Percentiles rank a stretch among this genome's conserved stretches.
These are phyloP conservation scores for Heteractis magnifica DNA, from an alignment of 92 coral and sea anemone species.

Conservation along the genomic window DNA sequence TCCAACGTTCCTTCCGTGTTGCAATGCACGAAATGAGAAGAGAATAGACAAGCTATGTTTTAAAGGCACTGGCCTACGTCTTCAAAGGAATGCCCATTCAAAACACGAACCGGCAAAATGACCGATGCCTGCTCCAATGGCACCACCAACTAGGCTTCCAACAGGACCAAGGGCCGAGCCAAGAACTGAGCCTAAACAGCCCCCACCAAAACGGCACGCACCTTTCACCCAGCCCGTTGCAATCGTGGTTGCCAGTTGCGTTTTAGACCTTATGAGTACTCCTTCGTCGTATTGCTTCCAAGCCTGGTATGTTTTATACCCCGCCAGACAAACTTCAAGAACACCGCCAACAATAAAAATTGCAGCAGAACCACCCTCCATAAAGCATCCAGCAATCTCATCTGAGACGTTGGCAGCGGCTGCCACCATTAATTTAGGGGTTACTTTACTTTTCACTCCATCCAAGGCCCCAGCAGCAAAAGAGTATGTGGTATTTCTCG, in stretches of 20 bases:
- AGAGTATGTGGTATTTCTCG: not conserved
- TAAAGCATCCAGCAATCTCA: not conserved
- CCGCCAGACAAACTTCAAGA: not conserved
- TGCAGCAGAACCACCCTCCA: not conserved
- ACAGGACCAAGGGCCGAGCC: not conserved
- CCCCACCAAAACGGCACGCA: not conserved
- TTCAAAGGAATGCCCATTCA: not conserved
- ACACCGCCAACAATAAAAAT: not conserved
- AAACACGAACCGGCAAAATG: not conserved
- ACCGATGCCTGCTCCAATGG: conserved; percentile 9
- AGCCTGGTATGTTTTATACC: not conserved
- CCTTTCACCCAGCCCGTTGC: not conserved
- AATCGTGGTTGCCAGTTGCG: not conserved
- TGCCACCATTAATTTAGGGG: not conserved
- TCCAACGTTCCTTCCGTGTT: no score
- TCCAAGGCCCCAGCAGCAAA: not conserved
- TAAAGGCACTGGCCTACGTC: not conserved
- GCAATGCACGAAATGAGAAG: not conserved
- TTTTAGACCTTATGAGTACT: not conserved
- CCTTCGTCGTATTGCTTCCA: not conserved
- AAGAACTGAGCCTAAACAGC: not conserved
- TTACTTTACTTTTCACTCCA: not conserved
- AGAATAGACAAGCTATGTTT: not conserved
- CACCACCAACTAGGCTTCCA: conserved; percentile 5
- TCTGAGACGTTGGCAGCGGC: conserved; percentile 11